phyloP scores from a whole-genome alignment of 2,797 vertebrate species.

The Anguilla obscura region DNA sequence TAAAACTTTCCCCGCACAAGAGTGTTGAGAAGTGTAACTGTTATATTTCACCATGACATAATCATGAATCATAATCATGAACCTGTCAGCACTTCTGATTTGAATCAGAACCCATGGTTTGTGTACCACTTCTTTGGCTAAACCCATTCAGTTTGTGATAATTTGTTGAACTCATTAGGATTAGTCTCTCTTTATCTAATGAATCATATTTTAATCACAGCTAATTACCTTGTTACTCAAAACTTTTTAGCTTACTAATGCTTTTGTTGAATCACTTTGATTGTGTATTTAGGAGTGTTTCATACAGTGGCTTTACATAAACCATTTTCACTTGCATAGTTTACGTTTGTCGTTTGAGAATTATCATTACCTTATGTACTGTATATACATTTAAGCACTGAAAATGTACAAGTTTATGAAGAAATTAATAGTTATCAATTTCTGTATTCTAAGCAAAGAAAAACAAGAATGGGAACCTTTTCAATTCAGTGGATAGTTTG shows the following conservation, averaged over 20 bases:
- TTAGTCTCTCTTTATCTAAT: neutral
- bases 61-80: constrained; percentile 9
- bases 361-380: neutral
- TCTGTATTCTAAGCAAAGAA: neutral
- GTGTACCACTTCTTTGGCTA: neutral
- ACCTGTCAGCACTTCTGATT: neutral
- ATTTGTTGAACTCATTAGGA: neutral
- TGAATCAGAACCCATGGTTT: neutral
- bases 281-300: neutral
- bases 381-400: too few species aligned
- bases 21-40: neutral
- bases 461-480: neutral
- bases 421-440: neutral
- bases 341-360: neutral
- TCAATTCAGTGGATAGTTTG: too few species aligned
- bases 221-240: neutral
- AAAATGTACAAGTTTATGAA: neutral
- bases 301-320: too few species aligned
- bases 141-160: neutral
- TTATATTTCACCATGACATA: neutral
- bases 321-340: neutral
- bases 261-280: neutral
- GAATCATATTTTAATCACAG: neutral
- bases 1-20: neutral
- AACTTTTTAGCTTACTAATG: neutral